Evolutionary conservation across 1,140 invertebrate species (phyloP).

Genomic region (Polyergus mexicanus): DNA sequence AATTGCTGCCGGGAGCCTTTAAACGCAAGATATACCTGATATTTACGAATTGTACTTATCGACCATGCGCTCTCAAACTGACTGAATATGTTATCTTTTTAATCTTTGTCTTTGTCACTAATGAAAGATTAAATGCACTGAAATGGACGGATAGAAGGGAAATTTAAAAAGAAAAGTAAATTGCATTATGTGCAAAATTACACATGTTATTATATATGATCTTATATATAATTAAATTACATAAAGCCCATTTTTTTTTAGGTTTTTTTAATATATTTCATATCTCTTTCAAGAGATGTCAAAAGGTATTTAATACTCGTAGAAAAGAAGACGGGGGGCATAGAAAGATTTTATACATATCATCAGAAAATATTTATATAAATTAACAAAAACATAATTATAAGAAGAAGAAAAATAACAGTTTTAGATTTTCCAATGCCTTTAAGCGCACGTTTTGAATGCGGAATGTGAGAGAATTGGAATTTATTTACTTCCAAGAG

Average conservation of each 20-base stretch:
- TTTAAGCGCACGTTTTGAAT: not conserved
- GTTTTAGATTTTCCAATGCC: not conserved
- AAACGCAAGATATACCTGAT: conserved; percentile 32
- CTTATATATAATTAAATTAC: too few relatives aligned
- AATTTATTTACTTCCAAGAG: conserved; percentile 20
- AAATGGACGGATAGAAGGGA: not conserved
- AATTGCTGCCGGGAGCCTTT: conserved; percentile 53
- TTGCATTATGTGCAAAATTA: too few relatives aligned
- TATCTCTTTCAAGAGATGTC: not conserved
- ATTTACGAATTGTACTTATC: conserved; percentile 37
- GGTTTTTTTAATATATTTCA: not conserved
- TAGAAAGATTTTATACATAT: not conserved
- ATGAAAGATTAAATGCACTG: not conserved
- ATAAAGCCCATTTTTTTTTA: too few relatives aligned
- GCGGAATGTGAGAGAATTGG: not conserved
- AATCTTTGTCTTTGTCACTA: not conserved
- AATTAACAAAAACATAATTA: not conserved
- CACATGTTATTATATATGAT: too few relatives aligned
- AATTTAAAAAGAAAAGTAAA: not conserved
- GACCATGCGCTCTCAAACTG: not conserved
- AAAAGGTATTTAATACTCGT: not conserved
- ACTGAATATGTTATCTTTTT: not conserved
- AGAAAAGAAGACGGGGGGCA: not conserved
- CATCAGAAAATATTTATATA: not conserved
- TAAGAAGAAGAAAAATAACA: not conserved